phyloP scores from a whole-genome alignment of 1,140 invertebrate genomes.

The Platorchestia sp. region DNA sequence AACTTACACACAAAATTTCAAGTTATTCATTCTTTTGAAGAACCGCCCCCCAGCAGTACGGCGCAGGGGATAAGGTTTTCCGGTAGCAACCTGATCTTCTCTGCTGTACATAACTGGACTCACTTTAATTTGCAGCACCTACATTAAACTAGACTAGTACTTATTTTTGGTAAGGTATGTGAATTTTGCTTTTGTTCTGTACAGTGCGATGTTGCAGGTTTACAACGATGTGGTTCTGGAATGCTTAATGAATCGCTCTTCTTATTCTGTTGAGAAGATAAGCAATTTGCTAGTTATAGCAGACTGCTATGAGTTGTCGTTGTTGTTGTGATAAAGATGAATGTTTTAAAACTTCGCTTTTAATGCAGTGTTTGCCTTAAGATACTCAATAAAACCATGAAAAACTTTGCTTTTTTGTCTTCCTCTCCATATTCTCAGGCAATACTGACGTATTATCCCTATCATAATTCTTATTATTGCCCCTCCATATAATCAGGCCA shows the following conservation, averaged over 20 bases:
- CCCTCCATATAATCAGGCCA: no score
- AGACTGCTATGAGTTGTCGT: neutral
- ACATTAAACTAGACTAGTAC: neutral
- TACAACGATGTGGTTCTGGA: neutral
- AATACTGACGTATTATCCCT: no score
- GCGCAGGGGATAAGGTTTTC: neutral
- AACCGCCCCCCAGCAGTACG: neutral
- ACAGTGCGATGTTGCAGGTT: neutral
- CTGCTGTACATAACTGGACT: neutral
- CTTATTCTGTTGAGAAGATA: neutral
- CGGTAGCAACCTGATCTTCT: conserved; percentile 11
- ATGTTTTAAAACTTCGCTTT: neutral
- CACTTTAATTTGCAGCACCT: neutral
- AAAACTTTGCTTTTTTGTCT: neutral
- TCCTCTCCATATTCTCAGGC: neutral
- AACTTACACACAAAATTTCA: neutral
- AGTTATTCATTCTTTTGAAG: neutral
- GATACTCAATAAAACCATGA: conserved; percentile 20
- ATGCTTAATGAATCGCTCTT: neutral
- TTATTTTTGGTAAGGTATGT: neutral
- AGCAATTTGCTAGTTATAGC: neutral
- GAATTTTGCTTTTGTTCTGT: neutral
- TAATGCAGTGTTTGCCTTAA: neutral
- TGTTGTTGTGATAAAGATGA: conserved; percentile 6
- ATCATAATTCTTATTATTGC: no score